Evolutionary conservation across 2,888 invertebrate genomes (phyloP).

Genomic region (Gonocerus acuteangulatus): DNA sequence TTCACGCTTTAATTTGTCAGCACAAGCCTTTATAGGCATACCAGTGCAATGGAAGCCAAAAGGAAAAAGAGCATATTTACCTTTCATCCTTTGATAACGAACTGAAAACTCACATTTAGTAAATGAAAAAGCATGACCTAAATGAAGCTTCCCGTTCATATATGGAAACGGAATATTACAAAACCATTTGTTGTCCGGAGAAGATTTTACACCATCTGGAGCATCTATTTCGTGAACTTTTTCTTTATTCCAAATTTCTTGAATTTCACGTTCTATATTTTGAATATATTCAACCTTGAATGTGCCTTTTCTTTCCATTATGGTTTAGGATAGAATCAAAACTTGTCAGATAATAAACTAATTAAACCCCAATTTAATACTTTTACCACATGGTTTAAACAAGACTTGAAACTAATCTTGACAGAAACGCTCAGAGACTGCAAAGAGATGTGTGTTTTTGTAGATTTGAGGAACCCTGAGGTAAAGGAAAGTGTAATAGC

Average conservation of each 20-base stretch:
- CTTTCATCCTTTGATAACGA: conserved; percentile 85
- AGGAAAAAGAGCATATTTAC: conserved; percentile 86
- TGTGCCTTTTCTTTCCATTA: conserved; percentile 76
- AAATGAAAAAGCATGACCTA: conserved; percentile 94
- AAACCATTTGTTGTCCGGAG: conserved; percentile 71
- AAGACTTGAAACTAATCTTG: no score
- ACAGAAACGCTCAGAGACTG: no score
- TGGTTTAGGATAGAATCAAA: no score
- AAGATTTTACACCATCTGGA: conserved; percentile 48
- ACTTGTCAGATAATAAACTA: no score
- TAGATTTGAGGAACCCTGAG: no score
- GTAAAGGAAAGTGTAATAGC: no score
- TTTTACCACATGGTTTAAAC: no score
- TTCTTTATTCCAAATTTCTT: conserved; percentile 73
- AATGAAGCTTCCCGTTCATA: conserved; percentile 96
- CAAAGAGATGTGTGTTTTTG: no score
- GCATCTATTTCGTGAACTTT: conserved; percentile 80
- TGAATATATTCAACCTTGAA: conserved; percentile 89
- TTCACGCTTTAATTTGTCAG: conserved; percentile 92
- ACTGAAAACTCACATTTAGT: conserved; percentile 97
- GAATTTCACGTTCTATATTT: conserved; percentile 79
- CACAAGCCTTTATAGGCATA: conserved; percentile 99
- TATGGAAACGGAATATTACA: conserved; percentile 97
- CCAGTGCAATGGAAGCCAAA: conserved; percentile 99
- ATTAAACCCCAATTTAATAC: no score